phyloP scores from a whole-genome alignment of 2,797 vertebrate species.

The Protosalanx chinensis region DNA sequence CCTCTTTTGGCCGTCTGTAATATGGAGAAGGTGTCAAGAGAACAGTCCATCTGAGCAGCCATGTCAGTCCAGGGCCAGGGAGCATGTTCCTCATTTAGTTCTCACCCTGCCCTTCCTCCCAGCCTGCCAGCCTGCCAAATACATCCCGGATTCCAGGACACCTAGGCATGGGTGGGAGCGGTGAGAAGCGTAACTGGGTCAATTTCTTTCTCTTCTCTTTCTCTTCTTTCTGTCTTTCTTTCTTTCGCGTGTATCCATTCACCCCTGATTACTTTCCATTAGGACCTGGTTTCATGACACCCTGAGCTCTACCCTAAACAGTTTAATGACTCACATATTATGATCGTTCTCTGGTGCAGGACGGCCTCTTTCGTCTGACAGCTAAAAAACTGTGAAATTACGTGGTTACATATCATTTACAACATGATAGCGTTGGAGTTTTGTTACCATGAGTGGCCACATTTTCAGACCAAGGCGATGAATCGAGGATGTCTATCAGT shows the following conservation, averaged over 20 bases:
- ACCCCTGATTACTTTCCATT: constrained; percentile 40
- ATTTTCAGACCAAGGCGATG: no score
- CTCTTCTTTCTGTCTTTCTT: constrained; percentile 30
- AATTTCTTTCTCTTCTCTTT: constrained; percentile 41
- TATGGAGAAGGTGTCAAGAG: constrained; percentile 5
- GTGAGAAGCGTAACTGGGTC: constrained; percentile 66
- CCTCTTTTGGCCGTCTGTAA: constrained; percentile 21
- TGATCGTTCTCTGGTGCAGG: constrained; percentile 23
- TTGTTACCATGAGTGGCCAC: neutral
- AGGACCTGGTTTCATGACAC: constrained; percentile 46
- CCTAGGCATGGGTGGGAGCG: constrained; percentile 53
- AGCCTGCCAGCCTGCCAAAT: constrained; percentile 29
- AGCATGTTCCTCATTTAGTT: constrained; percentile 32
- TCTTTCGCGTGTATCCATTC: constrained; percentile 38
- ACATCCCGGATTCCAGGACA: constrained; percentile 53
- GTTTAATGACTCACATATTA: constrained; percentile 40
- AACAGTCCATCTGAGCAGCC: constrained; percentile 36
- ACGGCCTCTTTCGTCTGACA: constrained; percentile 26
- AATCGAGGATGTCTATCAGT: no score
- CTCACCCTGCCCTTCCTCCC: constrained; percentile 28
- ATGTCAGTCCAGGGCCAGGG: constrained; percentile 23
- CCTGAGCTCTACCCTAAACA: constrained; percentile 39
- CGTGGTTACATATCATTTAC: no score
- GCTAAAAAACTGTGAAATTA: constrained; percentile 6
- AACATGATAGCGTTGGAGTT: no score